Conservation (phyloP, 2,797 vertebrate genomes). For the Alosa sapidissima region DNA sequence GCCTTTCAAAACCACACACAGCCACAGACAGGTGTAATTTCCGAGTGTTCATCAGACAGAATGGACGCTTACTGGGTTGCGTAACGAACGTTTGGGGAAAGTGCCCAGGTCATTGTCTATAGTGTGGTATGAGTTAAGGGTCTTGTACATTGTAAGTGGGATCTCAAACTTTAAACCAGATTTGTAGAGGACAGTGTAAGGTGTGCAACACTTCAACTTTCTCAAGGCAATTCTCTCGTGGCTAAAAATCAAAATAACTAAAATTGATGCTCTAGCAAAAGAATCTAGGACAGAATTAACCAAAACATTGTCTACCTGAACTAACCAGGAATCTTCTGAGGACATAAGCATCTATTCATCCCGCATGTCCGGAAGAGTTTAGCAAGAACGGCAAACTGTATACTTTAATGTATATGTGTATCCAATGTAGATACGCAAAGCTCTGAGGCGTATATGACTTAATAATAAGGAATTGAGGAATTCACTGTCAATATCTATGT, state of each 20-base stretch:
- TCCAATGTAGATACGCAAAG: not conserved
- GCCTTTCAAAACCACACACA: not conserved
- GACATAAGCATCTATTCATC: not conserved
- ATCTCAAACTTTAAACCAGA: not conserved
- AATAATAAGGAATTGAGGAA: not conserved
- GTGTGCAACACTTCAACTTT: not conserved
- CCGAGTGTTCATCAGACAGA: not conserved
- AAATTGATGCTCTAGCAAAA: not conserved
- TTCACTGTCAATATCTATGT: not conserved
- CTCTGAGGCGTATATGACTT: not conserved
- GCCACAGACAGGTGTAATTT: constrained; percentile 1
- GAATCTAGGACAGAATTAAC: not conserved
- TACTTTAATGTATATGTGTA: not conserved
- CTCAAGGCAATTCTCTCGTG: not conserved
- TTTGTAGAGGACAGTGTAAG: not conserved
- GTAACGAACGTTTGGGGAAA: not conserved
- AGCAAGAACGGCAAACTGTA: not conserved
- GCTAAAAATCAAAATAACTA: not conserved
- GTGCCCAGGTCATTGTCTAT: not conserved
- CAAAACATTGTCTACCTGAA: not conserved
- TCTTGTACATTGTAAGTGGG: not conserved
- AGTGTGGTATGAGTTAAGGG: not conserved
- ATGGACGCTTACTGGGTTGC: not conserved
- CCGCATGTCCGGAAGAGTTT: not conserved
- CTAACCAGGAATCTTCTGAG: not conserved